Evolutionary conservation across 2,797 vertebrate genomes (phyloP), one percentile per base, ranked within the genome.

Genomic region (Rhinichthys osculus): DNA sequence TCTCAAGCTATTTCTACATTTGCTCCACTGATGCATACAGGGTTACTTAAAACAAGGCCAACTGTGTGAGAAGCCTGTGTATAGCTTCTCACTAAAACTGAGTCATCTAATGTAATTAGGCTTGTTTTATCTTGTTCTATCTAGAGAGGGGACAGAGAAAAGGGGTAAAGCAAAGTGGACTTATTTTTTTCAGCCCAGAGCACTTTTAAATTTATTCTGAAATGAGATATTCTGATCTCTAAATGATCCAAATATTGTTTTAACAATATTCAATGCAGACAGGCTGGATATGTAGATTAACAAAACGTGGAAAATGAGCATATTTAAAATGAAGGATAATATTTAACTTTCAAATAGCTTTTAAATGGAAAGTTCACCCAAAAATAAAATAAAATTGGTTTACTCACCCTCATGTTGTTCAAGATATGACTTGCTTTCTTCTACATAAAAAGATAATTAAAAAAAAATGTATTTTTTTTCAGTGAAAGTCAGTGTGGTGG

Each of bases 1-100:
- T 23, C 77, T 79, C n/a, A 40, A 59, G 50, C 83, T 76, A 84
- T 73, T 64, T 85, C 88, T 87, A 78, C 72, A 80, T 85, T 83
- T 54, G 27, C 71, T 85, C 44, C 67, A 78, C 54, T 47, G 47
- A 66, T 70, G 42, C 64, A 77, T 71, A 87, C 69, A 87, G 19
- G 67, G 44, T 70, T 81, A 79, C 73, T 81, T 19, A 84, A 67
- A 13, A 77, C 1, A 35, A 85, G 33, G 33, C 30, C 59, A 76
- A 54, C 8, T 79, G 19, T 69, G 80, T 54, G 33, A 86, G 83
- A 80, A 84, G 83, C 67, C 74, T 27, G 66, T 17, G 23, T 52
- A 81, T 50, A 21, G 44, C 23, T 82, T 82, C 47, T 78, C 83
- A 21, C 59, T 79, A 42, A 57, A 71, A 81, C 72, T 79, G 73